These are phyloP conservation scores for Chunga burmeisteri DNA, from an alignment of 2,113 vertebrate species.

Conservation along the genomic window DNA sequence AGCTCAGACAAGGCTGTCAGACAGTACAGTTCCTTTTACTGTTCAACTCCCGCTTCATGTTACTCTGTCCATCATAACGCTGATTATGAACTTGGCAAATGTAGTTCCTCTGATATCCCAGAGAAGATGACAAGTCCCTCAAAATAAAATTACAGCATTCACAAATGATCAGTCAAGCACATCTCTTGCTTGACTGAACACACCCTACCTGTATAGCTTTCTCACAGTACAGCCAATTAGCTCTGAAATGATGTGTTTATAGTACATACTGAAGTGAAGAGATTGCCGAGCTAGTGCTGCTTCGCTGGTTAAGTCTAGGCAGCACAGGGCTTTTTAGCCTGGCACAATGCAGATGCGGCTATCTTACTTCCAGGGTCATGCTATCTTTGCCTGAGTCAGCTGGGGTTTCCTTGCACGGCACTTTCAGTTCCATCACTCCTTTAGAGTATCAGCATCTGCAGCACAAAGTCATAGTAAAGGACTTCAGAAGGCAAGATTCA, in stretches of 20 bases:
- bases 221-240: not conserved
- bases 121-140: not conserved
- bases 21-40: not conserved
- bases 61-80: not conserved
- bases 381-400: not conserved
- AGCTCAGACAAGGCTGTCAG: not conserved
- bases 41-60: not conserved
- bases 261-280: not conserved
- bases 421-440: not conserved
- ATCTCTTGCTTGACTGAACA: not conserved
- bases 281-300: not conserved
- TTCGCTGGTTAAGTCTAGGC: not conserved
- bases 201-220: not conserved
- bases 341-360: not conserved
- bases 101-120: not conserved
- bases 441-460: not conserved
- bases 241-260: not conserved
- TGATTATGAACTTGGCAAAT: not conserved
- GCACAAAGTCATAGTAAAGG: not conserved
- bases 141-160: slow-evolving; percentile 5
- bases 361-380: not conserved
- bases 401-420: not conserved
- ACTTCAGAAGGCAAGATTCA: not conserved
- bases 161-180: not conserved
- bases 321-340: not conserved